Evolutionary conservation across 2,888 invertebrate genomes (phyloP), one percentile per base, ranked within the genome.

Genomic region (Trachelus tabidus): DNA sequence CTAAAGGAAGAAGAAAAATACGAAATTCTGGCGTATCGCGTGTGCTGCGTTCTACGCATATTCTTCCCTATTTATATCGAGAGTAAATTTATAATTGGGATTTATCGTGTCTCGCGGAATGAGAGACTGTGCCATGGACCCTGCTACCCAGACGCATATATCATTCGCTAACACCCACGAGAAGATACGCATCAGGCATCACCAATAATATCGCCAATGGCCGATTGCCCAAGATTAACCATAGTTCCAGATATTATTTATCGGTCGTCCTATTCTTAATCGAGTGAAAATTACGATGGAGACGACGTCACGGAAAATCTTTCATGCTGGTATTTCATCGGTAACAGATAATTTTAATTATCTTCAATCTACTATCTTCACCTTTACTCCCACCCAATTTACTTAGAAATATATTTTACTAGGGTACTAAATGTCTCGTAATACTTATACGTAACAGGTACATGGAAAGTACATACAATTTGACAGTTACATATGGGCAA

Each of bases 151-250:
- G 71, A 71, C 71, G 6, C 71, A 71, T 71, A 33, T 71, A 34
- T 71, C 71, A 71, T 71, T 71, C 71, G 33, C 31, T 31, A 23
- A 56, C 56, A 56, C 56, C 56, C 23, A 56, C 23, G 23, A 56
- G 56, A 23, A 56, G 23, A 56, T 23, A 56, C 56, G 56, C 56
- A 15, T 56, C 56, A 56, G 23, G 23, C 56, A 56, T 23, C 56
- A 23, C 56, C 56, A 56, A 56, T 56, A 56, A 56, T 56, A 56
- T 56, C 23, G 56, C 15, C 56, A 56, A 56, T 56, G 56, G 56
- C 56, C 56, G 76, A 56, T 76, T 76, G 77, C 37, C 40, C 77
- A 68, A 78, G 73, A 76, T 71, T 73, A 73, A 77, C 79, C 81
- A 35, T 37, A 31, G 34, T 71, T n/a, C 15, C 34, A 69, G 35